Conservation (phyloP, 2,888 invertebrate genomes). For the Rhagophthalmus giganteus region DNA sequence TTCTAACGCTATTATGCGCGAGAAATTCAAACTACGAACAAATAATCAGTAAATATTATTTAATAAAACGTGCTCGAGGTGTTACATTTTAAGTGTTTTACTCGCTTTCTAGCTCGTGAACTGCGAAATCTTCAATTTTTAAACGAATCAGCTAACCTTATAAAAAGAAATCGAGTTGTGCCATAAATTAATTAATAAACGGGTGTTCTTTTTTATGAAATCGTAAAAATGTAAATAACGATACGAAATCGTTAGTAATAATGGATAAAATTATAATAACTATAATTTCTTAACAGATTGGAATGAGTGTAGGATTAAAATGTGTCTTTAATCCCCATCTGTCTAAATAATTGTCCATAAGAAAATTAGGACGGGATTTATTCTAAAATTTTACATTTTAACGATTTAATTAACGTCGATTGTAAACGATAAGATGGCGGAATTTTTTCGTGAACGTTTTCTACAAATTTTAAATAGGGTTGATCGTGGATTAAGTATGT, state of each 20-base stretch:
- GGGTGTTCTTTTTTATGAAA: constrained; percentile 20
- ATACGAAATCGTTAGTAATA: constrained; percentile 9
- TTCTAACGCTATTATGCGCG: too few relatives aligned
- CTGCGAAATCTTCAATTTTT: constrained; percentile 16
- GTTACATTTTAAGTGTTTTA: constrained; percentile 7
- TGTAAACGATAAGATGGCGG: too few relatives aligned
- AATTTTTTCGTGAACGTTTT: too few relatives aligned
- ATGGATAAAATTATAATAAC: constrained; percentile 17
- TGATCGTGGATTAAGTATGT: too few relatives aligned
- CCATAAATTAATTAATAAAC: constrained; percentile 26
- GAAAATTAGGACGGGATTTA: too few relatives aligned
- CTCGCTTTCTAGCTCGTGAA: constrained; percentile 19
- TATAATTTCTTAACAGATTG: constrained; percentile 11
- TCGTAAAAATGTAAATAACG: constrained; percentile 25
- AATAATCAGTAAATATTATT: constrained; percentile 2
- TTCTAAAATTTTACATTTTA: too few relatives aligned
- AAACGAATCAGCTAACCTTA: constrained; percentile 15
- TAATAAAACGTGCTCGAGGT: constrained; percentile 3
- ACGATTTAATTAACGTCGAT: too few relatives aligned
- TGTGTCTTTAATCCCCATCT: too few relatives aligned
- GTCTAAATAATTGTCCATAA: too few relatives aligned
- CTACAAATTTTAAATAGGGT: too few relatives aligned
- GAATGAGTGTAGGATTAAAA: constrained; percentile 1
- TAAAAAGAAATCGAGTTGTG: constrained; percentile 15
- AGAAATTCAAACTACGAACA: too few relatives aligned